These are phyloP conservation scores for Nasonia oneida DNA, from an alignment of 2,888 invertebrate species.

Conservation along the genomic window DNA sequence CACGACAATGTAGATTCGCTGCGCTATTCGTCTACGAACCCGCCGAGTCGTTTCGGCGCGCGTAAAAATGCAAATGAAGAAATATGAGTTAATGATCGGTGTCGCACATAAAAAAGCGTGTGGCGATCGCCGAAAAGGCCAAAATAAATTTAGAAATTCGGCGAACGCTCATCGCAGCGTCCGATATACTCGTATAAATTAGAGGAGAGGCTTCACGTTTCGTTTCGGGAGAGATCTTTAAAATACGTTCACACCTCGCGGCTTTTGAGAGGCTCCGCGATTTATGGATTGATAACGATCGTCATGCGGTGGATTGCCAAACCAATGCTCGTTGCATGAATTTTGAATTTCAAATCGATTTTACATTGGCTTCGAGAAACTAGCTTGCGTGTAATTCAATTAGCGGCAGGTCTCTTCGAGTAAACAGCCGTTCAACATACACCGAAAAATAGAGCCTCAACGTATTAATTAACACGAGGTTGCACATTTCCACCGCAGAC, in stretches of 20 bases:
- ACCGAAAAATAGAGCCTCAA: neutral
- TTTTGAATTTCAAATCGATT: neutral
- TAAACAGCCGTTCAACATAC: neutral
- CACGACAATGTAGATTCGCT: conserved; percentile 42
- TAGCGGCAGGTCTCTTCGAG: neutral
- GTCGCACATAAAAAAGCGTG: conserved; percentile 35
- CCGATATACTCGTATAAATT: conserved; percentile 30
- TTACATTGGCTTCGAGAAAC: neutral
- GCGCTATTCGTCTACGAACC: neutral
- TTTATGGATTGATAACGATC: conserved; percentile 60
- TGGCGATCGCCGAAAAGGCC: conserved; percentile 6
- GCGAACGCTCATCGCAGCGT: conserved; percentile 19
- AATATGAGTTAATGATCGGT: conserved; percentile 58
- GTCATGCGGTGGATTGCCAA: neutral
- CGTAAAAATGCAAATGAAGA: conserved; percentile 55
- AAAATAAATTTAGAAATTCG: conserved; percentile 55
- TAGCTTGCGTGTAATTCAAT: neutral
- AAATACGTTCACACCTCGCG: conserved; percentile 62
- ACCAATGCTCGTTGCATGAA: conserved; percentile 7
- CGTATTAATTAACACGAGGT: neutral
- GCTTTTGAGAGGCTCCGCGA: conserved; percentile 46
- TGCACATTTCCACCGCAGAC: neutral
- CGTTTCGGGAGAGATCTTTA: conserved; percentile 56
- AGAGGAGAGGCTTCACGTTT: conserved; percentile 17
- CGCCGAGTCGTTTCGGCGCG: neutral